phyloP scores from a whole-genome alignment of 2,797 vertebrate species.

The Sebastes cheni region DNA sequence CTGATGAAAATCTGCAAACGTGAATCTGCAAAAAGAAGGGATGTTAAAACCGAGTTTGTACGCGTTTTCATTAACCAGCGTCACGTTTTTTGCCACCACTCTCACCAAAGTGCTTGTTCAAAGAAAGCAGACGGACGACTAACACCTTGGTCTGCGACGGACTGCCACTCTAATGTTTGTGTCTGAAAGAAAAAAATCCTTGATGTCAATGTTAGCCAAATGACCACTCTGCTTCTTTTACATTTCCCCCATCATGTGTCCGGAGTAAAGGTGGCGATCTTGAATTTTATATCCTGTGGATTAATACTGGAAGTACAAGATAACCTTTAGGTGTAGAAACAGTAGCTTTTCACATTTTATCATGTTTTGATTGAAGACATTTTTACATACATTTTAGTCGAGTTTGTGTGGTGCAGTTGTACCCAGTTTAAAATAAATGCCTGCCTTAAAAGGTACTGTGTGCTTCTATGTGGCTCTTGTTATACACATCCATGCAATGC shows the following conservation, averaged over 20 bases:
- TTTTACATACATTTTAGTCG: conserved; percentile 79
- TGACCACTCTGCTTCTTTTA: conserved; percentile 83
- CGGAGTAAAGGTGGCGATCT: conserved; percentile 62
- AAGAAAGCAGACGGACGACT: conserved; percentile 71
- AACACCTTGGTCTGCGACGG: conserved; percentile 61
- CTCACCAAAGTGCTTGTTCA: conserved; percentile 88
- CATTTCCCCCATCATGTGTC: conserved; percentile 65
- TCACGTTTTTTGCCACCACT: conserved; percentile 77
- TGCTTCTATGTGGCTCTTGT: conserved; percentile 37
- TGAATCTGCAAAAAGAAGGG: conserved; percentile 82
- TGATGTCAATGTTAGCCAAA: conserved; percentile 81
- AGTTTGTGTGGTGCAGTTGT: conserved; percentile 84
- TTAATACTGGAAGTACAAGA: conserved; percentile 82
- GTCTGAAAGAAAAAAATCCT: conserved; percentile 56
- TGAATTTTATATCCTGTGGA: conserved; percentile 80
- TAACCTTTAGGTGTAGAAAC: conserved; percentile 69
- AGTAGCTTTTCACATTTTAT: conserved; percentile 79
- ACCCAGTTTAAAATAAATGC: conserved; percentile 86
- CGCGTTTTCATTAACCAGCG: conserved; percentile 64
- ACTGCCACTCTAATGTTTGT: conserved; percentile 66
- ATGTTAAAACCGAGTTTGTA: conserved; percentile 58
- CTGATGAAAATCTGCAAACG: conserved; percentile 78
- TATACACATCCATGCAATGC: background rate
- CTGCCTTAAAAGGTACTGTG: conserved; percentile 79
- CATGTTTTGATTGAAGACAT: conserved; percentile 78